Evolutionary conservation across 2,113 vertebrate species (phyloP), one percentile per base, ranked within the genome.

Genomic region (Phalacrocorax carbo): DNA sequence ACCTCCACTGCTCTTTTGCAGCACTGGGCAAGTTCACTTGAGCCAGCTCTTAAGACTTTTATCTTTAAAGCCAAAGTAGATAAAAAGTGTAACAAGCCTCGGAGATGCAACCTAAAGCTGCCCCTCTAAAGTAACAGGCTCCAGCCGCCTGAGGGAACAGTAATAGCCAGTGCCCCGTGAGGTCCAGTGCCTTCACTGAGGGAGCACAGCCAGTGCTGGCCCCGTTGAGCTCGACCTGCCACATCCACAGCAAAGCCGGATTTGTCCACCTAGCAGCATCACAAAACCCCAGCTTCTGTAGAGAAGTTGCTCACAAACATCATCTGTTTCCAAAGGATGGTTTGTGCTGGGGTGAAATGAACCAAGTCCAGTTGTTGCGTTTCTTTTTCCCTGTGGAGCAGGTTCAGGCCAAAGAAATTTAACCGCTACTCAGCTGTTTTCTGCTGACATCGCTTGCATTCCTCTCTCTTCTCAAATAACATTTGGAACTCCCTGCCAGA

Each of bases 371-470:
- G 91, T 97, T 94, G 92, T 91, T 96, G 88, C 61, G 0, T 70
- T 89, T 88, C 88, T 90, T 96, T 95, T 92, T 68, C 79, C 94
- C 94, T 7, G 15, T 8, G 64, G 95, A 93, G 86, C 92, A 92
- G 70, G 82, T 57, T 83, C 65, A 88, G 85, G 78, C 88, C 55
- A 79, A 94, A 90, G 86, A 89, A 68, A 94, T 98, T 95, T 88
- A 83, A 91, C 82, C 29, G 65, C 94, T 95, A 90, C 96, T 98
- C 97, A 97, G 97, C 97, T 97, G 96, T 97, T 98, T 97, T 97
- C 95, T 95, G 90, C 96, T 96, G 94, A 97, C 97, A 97, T 93
- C 73, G 88, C 94, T 96, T 73, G 89, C 96, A 97, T 98, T 97
- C 97, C 86, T 98, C 88, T 52, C 77, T 88, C 86, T 94, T 96